Percentiles rank a stretch among this genome's conserved stretches.
Evolutionary conservation across 2,113 vertebrate species (phyloP).

Genomic region (Mugil cephalus): DNA sequence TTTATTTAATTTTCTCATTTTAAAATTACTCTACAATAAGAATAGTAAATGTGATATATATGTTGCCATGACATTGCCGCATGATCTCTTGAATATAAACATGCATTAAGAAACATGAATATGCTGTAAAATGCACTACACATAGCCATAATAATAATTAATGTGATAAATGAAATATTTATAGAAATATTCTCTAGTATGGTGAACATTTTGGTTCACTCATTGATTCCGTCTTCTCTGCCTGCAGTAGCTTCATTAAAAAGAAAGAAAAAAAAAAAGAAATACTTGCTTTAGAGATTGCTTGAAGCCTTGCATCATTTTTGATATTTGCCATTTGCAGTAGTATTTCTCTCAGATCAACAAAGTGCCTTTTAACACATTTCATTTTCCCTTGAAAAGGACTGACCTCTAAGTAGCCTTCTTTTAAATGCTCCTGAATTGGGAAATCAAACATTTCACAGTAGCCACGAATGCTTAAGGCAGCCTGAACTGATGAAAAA

Average conservation of each 20-base stretch:
- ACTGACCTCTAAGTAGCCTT: conserved; percentile 20
- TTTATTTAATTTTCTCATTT: conserved; percentile 25
- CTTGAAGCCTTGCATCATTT: conserved; percentile 24
- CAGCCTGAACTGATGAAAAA: background rate
- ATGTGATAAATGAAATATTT: conserved; percentile 2
- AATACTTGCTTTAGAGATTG: conserved; percentile 1
- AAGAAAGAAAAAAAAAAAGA: background rate
- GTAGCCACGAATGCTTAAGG: conserved; percentile 35
- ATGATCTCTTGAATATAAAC: background rate
- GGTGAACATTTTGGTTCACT: conserved; percentile 1
- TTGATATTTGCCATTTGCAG: conserved; percentile 27
- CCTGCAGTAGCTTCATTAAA: background rate
- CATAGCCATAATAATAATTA: conserved; percentile 15
- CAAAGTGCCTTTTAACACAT: conserved; percentile 42
- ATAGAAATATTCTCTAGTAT: conserved; percentile 6
- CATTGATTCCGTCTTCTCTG: conserved; percentile 27
- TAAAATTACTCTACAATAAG: conserved; percentile 9
- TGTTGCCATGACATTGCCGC: background rate
- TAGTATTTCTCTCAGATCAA: conserved; percentile 42
- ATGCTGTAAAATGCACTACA: background rate
- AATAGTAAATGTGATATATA: background rate
- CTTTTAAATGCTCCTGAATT: conserved; percentile 46
- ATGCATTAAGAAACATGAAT: background rate
- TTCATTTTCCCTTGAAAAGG: conserved; percentile 34
- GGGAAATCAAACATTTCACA: conserved; percentile 48